phyloP scores from a whole-genome alignment of 2,113 vertebrate genomes.

The Acinonyx jubatus region DNA sequence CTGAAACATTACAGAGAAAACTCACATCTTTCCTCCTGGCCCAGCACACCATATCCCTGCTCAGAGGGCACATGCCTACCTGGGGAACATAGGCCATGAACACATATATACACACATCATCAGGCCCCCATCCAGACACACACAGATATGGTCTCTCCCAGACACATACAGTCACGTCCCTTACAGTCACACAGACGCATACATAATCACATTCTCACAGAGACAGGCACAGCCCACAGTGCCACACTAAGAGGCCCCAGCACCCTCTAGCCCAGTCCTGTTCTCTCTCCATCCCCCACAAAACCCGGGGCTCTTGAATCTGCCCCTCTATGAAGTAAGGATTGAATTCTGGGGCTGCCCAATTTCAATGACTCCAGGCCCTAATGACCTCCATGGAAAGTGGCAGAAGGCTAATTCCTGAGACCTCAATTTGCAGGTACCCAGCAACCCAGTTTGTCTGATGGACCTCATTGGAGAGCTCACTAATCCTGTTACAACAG shows the following conservation, averaged over 20 bases:
- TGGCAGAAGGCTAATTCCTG: not conserved
- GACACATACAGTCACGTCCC: not conserved
- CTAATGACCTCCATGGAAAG: not conserved
- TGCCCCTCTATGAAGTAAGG: not conserved
- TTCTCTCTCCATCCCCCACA: not conserved
- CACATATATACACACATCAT: not conserved
- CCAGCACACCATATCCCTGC: not conserved
- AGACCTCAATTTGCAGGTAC: conserved; percentile 11
- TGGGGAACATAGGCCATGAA: not conserved
- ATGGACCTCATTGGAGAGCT: not conserved
- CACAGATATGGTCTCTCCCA: conserved; percentile 19
- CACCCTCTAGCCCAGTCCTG: not conserved
- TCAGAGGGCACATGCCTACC: not conserved
- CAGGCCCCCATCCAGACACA: not conserved
- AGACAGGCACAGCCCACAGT: not conserved
- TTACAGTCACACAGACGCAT: not conserved
- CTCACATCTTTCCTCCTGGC: not conserved
- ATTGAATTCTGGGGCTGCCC: not conserved
- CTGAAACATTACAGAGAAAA: not conserved
- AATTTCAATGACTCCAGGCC: not conserved
- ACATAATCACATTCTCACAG: not conserved
- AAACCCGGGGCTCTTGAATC: conserved; percentile 29
- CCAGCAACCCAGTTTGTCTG: not conserved
- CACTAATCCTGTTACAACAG: conserved; percentile 23
- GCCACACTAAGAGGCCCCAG: not conserved